Conservation (phyloP, 1,140 invertebrate genomes). For the Popillia japonica region DNA sequence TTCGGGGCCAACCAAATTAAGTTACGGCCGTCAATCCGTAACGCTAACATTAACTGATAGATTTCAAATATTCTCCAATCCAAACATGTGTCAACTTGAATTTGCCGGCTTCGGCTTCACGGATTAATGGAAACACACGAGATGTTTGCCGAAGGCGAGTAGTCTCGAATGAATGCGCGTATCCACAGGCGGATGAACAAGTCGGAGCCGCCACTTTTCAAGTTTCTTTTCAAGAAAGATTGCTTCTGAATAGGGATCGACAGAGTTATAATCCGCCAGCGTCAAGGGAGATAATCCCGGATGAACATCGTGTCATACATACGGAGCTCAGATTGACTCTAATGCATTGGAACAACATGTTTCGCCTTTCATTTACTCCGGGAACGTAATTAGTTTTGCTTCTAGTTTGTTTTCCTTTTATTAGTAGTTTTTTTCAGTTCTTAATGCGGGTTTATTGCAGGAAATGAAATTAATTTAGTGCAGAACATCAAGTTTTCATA, state of each 20-base stretch:
- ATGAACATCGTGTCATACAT: constrained; percentile 6
- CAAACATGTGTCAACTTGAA: constrained; percentile 10
- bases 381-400: background rate
- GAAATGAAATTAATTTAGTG: no score
- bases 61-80: constrained; percentile 11
- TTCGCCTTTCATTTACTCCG: background rate
- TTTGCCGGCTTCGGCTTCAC: background rate
- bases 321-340: background rate
- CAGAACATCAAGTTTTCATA: no score
- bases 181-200: background rate
- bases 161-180: background rate
- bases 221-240: constrained; percentile 11
- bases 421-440: no score
- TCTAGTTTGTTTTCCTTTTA: no score
- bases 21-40: background rate
- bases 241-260: constrained; percentile 5
- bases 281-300: background rate
- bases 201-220: constrained; percentile 4
- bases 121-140: constrained; percentile 10
- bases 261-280: constrained; percentile 1
- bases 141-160: constrained; percentile 8
- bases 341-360: background rate
- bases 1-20: background rate
- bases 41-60: background rate
- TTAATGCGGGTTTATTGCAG: no score